Evolutionary conservation across 2,888 invertebrate genomes (phyloP), one percentile per base, ranked within the genome.

Genomic region (Sminthurides aquaticus): DNA sequence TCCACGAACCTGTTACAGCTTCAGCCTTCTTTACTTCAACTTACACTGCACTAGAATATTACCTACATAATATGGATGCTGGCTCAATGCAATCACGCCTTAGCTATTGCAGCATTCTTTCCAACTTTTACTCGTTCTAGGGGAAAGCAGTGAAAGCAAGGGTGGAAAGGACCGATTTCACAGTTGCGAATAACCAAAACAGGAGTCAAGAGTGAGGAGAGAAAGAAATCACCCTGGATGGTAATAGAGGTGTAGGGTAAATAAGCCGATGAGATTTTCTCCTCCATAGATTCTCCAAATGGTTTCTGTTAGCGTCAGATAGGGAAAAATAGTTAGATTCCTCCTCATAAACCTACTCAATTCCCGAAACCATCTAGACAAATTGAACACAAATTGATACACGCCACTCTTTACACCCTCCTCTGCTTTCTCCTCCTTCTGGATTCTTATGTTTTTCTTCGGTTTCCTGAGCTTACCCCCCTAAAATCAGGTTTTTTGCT

Each of bases 301-400:
- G 64, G 62, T 64, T 64, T 66, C 66, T 68, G 62, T 55, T 60
- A 34, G 61, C 49, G 43, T 66, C 59, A 66, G 66, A 61, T 62
- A 65, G 62, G 60, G 62, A 59, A 65, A 62, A 58, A 62, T 61
- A 65, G 65, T 65, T 65, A 60, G 49, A 60, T 65, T 65, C 65
- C 61, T 61, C 56, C 52, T 60, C 67, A 67, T 69, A 64, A 67
- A 62, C 64, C 67, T 61, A 66, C 65, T 67, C 67, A 67, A 69
- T 69, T 69, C 65, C 66, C 66, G 65, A 61, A 58, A 52, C 63
- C 22, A 55, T n/a, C 49, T 25, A 57, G 57, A 67, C 66, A 71
- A 72, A 73, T 73, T 73, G 72, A 66, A 69, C 58, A 56, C 67
- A 69, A 71, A 71, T 73, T 71, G 71, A 70, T 70, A 69, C 22